Evolutionary conservation across 2,797 vertebrate species (phyloP), one percentile per base, ranked within the genome.

Genomic region (Gymnothorax javanicus): DNA sequence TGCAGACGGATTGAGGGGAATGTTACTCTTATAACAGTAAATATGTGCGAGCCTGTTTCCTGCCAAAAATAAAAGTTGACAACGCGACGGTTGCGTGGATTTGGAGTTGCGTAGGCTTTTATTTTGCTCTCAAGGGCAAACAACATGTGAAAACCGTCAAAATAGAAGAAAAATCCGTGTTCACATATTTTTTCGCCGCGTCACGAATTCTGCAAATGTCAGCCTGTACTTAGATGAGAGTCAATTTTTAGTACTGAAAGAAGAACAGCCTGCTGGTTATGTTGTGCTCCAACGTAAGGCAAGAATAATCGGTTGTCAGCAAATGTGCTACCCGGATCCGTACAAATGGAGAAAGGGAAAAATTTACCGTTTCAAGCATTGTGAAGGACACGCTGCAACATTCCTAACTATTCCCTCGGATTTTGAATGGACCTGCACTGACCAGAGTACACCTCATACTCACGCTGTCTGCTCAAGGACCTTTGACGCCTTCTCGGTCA

Each of bases 61-160:
- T 89, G 88, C 88, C 59, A 87, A 75, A 86, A 85, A 59, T 90
- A 92, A 95, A 95, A 95, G 95, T 96, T 96, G 93, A 93, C 93
- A 91, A 92, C 91, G 94, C 92, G 93, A 93, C 93, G 93, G 90
- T 94, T 93, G 92, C 94, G 93, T 91, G 90, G 89, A 85, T 87
- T 25, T 83, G 86, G 91, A 90, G 89, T 91, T 91, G 89, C 89
- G 93, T 90, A 92, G 88, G 94, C 91, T 90, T 95, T 94, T n/a
- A 86, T 85, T 89, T 87, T 86, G 88, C 86, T 87, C 89, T 92
- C 89, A 96, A 96, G 95, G 94, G 95, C 94, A 95, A 94, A 94
- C 89, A 91, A 94, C 93, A 93, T 33, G 94, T 92, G 89, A 91
- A 93, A 91, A 83, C 90, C 92, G 92, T 86, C 87, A 91, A 84